Evolutionary conservation across 2,113 vertebrate genomes (phyloP).

Genomic region (Scophthalmus maximus): DNA sequence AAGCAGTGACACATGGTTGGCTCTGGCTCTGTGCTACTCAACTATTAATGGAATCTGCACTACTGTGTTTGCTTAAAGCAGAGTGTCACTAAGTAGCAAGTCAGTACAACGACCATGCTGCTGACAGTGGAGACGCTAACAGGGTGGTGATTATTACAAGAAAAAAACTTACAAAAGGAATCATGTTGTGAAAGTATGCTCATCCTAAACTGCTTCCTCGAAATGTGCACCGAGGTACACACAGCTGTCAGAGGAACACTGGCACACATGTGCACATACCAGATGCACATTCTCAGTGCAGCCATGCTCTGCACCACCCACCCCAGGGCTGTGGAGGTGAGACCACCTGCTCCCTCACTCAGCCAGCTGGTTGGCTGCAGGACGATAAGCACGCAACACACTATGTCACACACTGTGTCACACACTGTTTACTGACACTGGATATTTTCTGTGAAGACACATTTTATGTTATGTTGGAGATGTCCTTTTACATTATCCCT

Average conservation of each 20-base stretch:
- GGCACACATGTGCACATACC: neutral
- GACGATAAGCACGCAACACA: neutral
- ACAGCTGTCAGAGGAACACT: neutral
- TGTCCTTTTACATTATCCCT: too few relatives aligned
- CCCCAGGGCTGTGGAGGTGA: constrained; percentile 35
- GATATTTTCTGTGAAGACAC: neutral
- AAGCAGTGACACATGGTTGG: neutral
- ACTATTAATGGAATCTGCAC: neutral
- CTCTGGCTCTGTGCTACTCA: neutral
- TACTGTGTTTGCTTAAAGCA: neutral
- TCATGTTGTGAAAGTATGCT: neutral
- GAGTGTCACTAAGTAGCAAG: neutral
- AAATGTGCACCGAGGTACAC: neutral
- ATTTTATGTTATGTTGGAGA: neutral
- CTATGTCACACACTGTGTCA: neutral
- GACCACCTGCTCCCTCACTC: constrained; percentile 44
- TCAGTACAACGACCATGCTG: too few relatives aligned
- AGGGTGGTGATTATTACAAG: too few relatives aligned
- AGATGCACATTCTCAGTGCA: neutral
- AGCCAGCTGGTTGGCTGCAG: constrained; percentile 17
- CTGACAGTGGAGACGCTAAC: too few relatives aligned
- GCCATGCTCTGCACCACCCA: neutral
- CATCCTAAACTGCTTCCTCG: neutral
- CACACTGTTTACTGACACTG: constrained; percentile 1
- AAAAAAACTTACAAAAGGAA: too few relatives aligned